Evolutionary conservation across 2,113 vertebrate species (phyloP), one percentile per base, ranked within the genome.

Genomic region (Sialia sialis): DNA sequence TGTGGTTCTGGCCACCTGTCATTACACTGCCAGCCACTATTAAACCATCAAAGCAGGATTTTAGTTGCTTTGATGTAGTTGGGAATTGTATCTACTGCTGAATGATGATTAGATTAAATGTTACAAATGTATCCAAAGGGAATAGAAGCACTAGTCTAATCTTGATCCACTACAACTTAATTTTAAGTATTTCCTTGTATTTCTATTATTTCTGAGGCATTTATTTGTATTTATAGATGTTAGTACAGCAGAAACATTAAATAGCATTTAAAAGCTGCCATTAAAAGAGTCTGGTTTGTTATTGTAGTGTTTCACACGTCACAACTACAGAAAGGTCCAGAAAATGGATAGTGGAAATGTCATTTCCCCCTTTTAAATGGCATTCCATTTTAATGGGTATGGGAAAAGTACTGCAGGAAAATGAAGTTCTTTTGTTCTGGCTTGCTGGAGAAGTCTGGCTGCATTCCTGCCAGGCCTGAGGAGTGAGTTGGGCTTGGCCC

Each of bases 41-140:
- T 97, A 97, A 95, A 91, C 93, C 96, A 97, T 98, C 97, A 98
- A 98, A 98, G 97, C 94, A 75, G 76, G 81, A 87, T 95, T 96
- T 97, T 95, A 94, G 94, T 51, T 87, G 59, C 98, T 98, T 97
- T 98, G 97, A 98, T 97, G 97, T 96, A 93, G 95, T 78, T 90
- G 93, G 74, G 84, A 95, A 90, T 96, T 81, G 84, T 93, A 93
- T 96, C 96, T 96, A 85, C 91, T 72, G 74, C 90, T 67, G 87
- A 96, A 96, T 80, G 94, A 90, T 77, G 84, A 92, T 96, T 83
- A 97, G 95, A 95, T 94, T 95, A 97, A 97, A 93, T 64, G 94
- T 87, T 97, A 96, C 97, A 98, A 97, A 97, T 91, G 92, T 93
- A 96, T 96, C 97, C 96, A 79, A 60, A 66, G 97, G 97, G 97